These are phyloP conservation scores for Phyto melanocephala DNA, from an alignment of 2,888 invertebrate genomes.

Conservation along the genomic window DNA sequence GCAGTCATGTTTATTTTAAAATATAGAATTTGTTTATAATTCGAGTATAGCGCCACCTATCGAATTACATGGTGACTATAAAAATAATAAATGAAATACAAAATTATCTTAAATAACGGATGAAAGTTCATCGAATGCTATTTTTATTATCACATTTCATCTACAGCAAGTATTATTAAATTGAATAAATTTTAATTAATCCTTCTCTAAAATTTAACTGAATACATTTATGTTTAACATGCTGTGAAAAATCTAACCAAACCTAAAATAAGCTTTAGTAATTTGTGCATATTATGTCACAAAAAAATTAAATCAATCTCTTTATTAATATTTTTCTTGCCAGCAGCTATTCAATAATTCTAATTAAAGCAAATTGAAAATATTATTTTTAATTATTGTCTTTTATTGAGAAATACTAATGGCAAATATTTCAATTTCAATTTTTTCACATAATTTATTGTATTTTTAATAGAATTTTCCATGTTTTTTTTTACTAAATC, in stretches of 20 bases:
- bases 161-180: too few relatives aligned
- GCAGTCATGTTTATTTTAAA: too few relatives aligned
- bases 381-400: slow-evolving; percentile 55
- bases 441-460: slow-evolving; percentile 16
- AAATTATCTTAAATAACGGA: too few relatives aligned
- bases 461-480: neutral
- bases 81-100: too few relatives aligned
- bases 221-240: neutral
- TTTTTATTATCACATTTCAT: too few relatives aligned
- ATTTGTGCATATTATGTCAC: neutral
- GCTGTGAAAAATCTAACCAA: neutral
- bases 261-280: neutral
- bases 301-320: neutral
- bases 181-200: too few relatives aligned
- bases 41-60: too few relatives aligned
- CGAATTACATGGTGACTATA: too few relatives aligned
- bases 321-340: neutral
- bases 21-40: too few relatives aligned
- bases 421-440: slow-evolving; percentile 41
- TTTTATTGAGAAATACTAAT: slow-evolving; percentile 52
- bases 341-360: neutral
- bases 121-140: too few relatives aligned
- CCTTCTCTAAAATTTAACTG: too few relatives aligned
- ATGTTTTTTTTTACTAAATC: slow-evolving; percentile 8
- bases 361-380: slow-evolving; percentile 2